Evolutionary conservation across 92 coral and sea anemone species (phyloP).

Genomic region (Phenganax subtilis): DNA sequence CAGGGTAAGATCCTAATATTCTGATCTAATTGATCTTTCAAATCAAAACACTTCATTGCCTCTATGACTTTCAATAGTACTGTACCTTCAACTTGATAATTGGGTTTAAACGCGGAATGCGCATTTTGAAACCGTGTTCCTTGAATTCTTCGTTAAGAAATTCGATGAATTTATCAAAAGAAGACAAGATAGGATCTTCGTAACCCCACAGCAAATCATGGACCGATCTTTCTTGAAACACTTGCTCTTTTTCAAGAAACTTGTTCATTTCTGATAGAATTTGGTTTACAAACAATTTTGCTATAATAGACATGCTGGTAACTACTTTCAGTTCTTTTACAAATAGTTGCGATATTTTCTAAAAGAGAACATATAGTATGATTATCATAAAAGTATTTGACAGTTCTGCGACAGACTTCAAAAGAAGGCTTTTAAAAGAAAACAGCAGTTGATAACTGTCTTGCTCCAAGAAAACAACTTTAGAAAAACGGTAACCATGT

Average conservation of each 20-base stretch:
- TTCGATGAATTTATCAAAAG: background rate
- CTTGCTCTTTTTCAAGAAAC: background rate
- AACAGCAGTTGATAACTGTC: no score
- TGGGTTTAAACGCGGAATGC: conserved; percentile 3
- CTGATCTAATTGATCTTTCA: no score
- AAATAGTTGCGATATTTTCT: conserved; percentile 24
- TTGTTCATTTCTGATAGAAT: background rate
- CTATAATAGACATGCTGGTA: background rate
- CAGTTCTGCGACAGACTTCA: no score
- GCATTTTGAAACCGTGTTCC: background rate
- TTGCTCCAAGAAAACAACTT: no score
- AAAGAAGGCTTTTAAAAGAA: no score
- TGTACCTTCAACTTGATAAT: conserved; percentile 57
- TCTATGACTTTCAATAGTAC: background rate
- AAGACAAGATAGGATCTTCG: conserved; percentile 52
- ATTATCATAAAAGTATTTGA: no score
- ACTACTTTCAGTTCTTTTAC: background rate
- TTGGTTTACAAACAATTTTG: background rate
- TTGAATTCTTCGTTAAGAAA: background rate
- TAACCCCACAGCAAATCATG: conserved; percentile 85
- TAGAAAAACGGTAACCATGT: no score
- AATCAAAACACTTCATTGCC: no score
- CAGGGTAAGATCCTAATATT: no score
- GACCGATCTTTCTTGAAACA: conserved; percentile 61
- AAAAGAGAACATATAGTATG: background rate